Percentiles rank a stretch among this genome's conserved stretches.
Conservation (phyloP, 2,797 vertebrate species). For the Saxicola maurus region DNA sequence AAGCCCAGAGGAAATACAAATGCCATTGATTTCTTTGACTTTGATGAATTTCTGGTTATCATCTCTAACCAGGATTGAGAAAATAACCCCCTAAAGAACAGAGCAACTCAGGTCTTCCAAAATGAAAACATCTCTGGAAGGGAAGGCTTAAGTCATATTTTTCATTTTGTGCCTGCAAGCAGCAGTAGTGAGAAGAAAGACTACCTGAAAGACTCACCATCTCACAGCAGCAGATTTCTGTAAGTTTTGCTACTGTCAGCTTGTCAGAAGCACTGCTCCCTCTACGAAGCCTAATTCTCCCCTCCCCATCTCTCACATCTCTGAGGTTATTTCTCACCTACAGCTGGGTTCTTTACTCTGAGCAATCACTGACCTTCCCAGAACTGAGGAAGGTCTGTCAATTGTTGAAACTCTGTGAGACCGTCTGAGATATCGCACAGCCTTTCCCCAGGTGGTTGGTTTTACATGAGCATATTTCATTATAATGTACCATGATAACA, state of each 20-base stretch:
- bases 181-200: not conserved
- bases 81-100: not conserved
- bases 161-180: not conserved
- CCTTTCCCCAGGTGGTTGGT: not conserved
- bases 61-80: not conserved
- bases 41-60: not conserved
- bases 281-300: not conserved
- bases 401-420: accelerated
- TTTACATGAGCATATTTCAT: not conserved
- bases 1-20: not conserved
- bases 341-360: not conserved
- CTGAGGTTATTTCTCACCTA: not conserved
- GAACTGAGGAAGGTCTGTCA: not conserved
- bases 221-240: not conserved
- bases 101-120: not conserved
- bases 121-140: not conserved
- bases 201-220: not conserved
- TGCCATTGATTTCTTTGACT: not conserved
- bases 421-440: not conserved
- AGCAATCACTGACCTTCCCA: not conserved
- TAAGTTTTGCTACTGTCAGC: not conserved
- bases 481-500: not conserved
- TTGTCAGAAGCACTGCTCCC: not conserved
- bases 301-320: not conserved
- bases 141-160: not conserved